A percentile compares a stretch with the other conserved stretches of the same genome.
Evolutionary conservation across 2,113 vertebrate genomes (phyloP).

Genomic region (Loxodonta africana): DNA sequence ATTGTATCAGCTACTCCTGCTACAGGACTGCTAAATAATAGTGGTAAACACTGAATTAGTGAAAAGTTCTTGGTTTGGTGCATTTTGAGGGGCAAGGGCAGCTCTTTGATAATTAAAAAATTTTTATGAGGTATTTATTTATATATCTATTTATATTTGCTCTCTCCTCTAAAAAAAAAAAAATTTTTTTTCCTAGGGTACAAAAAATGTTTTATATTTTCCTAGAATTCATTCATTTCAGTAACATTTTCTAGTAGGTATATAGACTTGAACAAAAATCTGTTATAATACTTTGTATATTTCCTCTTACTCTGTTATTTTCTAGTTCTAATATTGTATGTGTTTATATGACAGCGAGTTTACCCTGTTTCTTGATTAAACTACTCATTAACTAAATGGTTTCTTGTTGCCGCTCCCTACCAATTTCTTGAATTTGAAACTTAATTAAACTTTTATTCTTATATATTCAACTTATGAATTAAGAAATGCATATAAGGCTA

Average conservation of each 20-base stretch:
- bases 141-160: background rate
- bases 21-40: background rate
- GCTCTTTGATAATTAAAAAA: background rate
- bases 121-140: background rate
- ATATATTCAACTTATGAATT: background rate
- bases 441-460: background rate
- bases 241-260: background rate
- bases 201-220: background rate
- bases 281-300: background rate
- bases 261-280: background rate
- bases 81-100: background rate
- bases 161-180: background rate
- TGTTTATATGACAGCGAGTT: background rate
- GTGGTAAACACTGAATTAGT: conserved; percentile 36
- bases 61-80: background rate
- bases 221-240: conserved; percentile 24
- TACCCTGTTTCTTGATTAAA: background rate
- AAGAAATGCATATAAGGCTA: background rate
- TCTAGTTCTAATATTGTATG: background rate
- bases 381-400: background rate
- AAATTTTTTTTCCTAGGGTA: too few species aligned
- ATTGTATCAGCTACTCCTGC: background rate
- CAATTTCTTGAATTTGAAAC: conserved; percentile 31
- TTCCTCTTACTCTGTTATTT: conserved; percentile 27
- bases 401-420: background rate